Conservation (phyloP, 2,797 vertebrate species). For the Microctenopoma stevenorrisi region DNA sequence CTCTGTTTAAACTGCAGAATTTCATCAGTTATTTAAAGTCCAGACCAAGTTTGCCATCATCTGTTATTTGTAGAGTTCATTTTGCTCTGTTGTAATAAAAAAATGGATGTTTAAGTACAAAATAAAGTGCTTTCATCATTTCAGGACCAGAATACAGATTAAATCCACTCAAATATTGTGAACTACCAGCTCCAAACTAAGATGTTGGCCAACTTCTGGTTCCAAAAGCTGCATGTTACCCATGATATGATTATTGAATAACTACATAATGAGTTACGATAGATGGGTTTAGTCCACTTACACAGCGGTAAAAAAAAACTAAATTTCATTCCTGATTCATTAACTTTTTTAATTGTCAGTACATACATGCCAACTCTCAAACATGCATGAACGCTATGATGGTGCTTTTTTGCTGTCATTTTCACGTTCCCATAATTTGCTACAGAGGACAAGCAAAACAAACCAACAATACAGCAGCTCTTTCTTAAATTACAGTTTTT, state of each 20-base stretch:
- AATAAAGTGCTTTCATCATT: constrained; percentile 1
- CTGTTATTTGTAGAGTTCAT: constrained; percentile 19
- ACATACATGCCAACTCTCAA: background rate
- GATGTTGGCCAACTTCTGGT: constrained; percentile 64
- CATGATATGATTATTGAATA: constrained; percentile 16
- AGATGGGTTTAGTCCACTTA: background rate
- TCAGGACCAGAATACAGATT: constrained; percentile 1
- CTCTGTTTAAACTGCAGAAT: constrained; percentile 23
- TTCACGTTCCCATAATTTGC: constrained; percentile 3
- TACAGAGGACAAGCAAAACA: constrained; percentile 8
- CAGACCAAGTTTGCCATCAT: constrained; percentile 65
- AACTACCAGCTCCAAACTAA: constrained; percentile 1
- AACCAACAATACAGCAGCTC: constrained; percentile 47
- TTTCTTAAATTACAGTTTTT: constrained; percentile 3
- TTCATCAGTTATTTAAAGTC: constrained; percentile 44
- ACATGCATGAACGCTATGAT: constrained; percentile 40
- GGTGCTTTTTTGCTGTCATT: constrained; percentile 15
- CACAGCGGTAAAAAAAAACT: constrained; percentile 2
- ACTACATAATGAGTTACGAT: constrained; percentile 7
- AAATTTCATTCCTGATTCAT: constrained; percentile 1
- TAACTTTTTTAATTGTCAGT: background rate
- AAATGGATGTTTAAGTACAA: background rate
- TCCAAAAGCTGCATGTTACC: constrained; percentile 48
- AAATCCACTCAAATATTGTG: background rate
- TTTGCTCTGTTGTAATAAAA: background rate